Conservation (phyloP, 2,888 invertebrate genomes). For the Acanthosoma haemorrhoidale region DNA sequence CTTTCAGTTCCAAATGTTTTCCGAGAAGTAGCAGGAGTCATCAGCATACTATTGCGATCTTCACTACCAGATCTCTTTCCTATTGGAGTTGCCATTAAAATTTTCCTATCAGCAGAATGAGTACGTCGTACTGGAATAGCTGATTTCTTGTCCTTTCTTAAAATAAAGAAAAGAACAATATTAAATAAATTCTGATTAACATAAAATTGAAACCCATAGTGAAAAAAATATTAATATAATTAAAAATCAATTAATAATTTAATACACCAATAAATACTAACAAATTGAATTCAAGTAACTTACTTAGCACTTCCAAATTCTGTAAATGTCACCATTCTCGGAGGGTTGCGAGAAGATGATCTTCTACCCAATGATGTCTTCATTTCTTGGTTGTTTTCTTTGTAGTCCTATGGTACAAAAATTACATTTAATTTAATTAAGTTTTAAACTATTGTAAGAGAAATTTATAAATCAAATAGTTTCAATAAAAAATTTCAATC, state of each 20-base stretch:
- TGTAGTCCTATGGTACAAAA: too few species aligned
- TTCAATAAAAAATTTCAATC: too few species aligned
- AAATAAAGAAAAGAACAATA: background rate
- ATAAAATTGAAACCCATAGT: background rate
- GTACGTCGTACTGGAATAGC: constrained; percentile 6
- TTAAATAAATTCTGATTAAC: background rate
- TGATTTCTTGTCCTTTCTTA: constrained; percentile 7
- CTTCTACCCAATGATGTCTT: constrained; percentile 12
- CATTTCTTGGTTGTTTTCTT: too few species aligned
- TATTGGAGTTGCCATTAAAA: background rate
- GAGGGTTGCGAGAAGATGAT: constrained; percentile 20
- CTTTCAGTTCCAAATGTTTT: constrained; percentile 18
- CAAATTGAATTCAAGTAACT: too few species aligned
- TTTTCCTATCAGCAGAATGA: constrained; percentile 12
- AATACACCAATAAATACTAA: background rate
- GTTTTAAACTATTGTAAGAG: too few species aligned
- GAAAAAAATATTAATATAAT: background rate
- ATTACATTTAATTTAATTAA: too few species aligned
- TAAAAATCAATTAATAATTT: background rate
- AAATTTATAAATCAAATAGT: too few species aligned
- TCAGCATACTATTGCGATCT: constrained; percentile 16
- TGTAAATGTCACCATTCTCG: background rate
- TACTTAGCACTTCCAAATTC: constrained; percentile 14
- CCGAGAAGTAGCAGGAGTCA: background rate
- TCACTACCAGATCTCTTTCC: constrained; percentile 15